Percentiles rank a stretch among this genome's conserved stretches.
These are phyloP conservation scores for Ctenochaetus hawaiiensis DNA, from an alignment of 2,797 vertebrate species.

Conservation along the genomic window DNA sequence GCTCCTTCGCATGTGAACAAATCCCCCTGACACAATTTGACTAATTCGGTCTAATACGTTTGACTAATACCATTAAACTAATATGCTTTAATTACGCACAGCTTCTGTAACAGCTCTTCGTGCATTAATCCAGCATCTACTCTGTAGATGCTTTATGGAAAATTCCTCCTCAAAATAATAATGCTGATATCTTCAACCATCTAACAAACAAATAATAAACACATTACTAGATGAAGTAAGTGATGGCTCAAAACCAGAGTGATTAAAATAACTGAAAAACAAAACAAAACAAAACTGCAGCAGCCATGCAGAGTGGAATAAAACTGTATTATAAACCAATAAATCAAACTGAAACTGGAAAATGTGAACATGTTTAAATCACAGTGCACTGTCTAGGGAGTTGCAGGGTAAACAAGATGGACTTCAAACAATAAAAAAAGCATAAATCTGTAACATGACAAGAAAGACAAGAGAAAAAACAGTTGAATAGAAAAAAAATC, in stretches of 20 bases:
- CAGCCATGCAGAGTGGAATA: conserved; percentile 4
- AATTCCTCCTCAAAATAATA: neutral
- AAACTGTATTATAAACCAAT: conserved; percentile 33
- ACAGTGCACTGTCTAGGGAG: conserved; percentile 5
- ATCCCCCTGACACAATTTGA: neutral
- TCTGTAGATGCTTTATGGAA: neutral
- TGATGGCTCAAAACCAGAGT: neutral
- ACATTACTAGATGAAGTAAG: neutral
- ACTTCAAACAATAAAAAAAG: conserved; percentile 48
- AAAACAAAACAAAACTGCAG: too few species aligned
- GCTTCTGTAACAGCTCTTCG: conserved; percentile 2
- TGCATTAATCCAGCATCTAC: conserved; percentile 11
- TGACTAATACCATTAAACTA: neutral
- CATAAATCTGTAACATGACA: conserved; percentile 49
- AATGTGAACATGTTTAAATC: conserved; percentile 33
- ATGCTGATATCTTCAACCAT: neutral
- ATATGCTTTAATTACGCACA: conserved; percentile 8
- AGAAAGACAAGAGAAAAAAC: conserved; percentile 29
- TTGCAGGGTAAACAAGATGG: conserved; percentile 39
- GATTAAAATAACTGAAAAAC: neutral
- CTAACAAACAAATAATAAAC: neutral
- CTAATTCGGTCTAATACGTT: neutral
- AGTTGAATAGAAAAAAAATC: neutral
- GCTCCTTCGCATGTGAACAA: conserved; percentile 16
- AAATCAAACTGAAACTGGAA: conserved; percentile 26